phyloP scores from a whole-genome alignment of 2,113 vertebrate genomes.

The Notothenia rossii region DNA sequence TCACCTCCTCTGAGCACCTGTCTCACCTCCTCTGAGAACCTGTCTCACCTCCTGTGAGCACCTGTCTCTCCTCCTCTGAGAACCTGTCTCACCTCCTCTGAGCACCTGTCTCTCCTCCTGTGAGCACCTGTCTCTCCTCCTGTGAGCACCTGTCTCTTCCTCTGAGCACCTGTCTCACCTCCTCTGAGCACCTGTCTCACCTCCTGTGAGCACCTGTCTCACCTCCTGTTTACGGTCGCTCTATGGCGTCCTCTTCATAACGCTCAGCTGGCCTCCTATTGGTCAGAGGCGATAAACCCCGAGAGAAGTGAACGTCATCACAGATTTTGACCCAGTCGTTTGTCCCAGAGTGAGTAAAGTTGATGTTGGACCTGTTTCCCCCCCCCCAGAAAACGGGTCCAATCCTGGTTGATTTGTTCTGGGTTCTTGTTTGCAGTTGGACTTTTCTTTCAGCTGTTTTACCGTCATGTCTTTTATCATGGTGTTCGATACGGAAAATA shows the following conservation, averaged over 20 bases:
- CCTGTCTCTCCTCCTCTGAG: constrained; percentile 74
- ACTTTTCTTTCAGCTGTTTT: too few relatives aligned
- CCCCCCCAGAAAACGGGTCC: too few relatives aligned
- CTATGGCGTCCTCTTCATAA: neutral
- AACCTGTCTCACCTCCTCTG: neutral
- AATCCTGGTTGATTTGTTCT: too few relatives aligned
- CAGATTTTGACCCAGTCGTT: too few relatives aligned
- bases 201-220: constrained; percentile 46
- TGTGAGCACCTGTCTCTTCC: constrained; percentile 75
- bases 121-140: constrained; percentile 12
- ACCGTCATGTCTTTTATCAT: too few relatives aligned
- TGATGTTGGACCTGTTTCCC: too few relatives aligned
- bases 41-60: constrained; percentile 26
- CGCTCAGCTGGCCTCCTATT: too few relatives aligned
- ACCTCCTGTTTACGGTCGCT: constrained; percentile 64
- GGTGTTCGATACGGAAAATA: too few relatives aligned
- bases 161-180: constrained; percentile 28
- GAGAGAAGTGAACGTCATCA: too few relatives aligned
- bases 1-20: constrained; percentile 72
- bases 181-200: constrained; percentile 73
- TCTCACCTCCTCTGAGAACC: constrained; percentile 57
- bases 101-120: constrained; percentile 76
- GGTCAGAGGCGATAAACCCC: too few relatives aligned
- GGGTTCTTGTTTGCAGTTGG: too few relatives aligned
- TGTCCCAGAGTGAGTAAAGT: too few relatives aligned